phyloP scores from a whole-genome alignment of 1,140 invertebrate genomes.

The Heliconius hermathena region DNA sequence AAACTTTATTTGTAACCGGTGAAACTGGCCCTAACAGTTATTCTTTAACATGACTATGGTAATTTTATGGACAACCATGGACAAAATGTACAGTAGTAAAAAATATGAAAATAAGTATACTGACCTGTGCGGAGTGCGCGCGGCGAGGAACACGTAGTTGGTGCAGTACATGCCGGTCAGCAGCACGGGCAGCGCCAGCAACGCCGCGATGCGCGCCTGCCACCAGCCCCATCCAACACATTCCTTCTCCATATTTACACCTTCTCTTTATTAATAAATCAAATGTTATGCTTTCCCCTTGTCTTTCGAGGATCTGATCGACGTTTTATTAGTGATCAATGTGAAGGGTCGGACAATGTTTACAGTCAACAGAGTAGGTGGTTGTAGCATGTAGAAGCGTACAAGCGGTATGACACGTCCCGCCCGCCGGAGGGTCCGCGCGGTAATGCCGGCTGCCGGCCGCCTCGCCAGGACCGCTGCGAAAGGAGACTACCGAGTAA shows the following conservation, averaged over 20 bases:
- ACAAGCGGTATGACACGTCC: conserved; percentile 37
- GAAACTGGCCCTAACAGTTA: no score
- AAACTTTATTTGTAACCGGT: no score
- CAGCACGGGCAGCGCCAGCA: conserved; percentile 81
- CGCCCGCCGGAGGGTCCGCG: conserved; percentile 45
- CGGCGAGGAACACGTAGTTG: conserved; percentile 85
- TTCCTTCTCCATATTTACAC: conserved; percentile 49
- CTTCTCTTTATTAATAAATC: not conserved
- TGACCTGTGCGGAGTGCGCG: conserved; percentile 69
- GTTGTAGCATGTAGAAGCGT: not conserved
- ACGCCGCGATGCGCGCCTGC: conserved; percentile 68
- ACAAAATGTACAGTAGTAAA: not conserved
- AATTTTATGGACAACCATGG: not conserved
- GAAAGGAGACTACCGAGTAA: conserved; percentile 45
- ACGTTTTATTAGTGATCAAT: not conserved
- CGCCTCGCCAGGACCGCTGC: conserved; percentile 38
- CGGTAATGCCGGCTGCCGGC: conserved; percentile 46
- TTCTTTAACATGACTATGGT: not conserved
- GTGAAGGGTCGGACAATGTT: not conserved
- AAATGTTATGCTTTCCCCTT: not conserved
- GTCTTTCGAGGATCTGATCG: not conserved
- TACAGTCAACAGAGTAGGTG: not conserved
- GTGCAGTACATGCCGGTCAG: conserved; percentile 83
- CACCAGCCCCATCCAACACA: conserved; percentile 63
- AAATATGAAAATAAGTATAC: not conserved